Evolutionary conservation across 2,797 vertebrate species (phyloP), one percentile per base, ranked within the genome.

Genomic region (Scyliorhinus canicula): DNA sequence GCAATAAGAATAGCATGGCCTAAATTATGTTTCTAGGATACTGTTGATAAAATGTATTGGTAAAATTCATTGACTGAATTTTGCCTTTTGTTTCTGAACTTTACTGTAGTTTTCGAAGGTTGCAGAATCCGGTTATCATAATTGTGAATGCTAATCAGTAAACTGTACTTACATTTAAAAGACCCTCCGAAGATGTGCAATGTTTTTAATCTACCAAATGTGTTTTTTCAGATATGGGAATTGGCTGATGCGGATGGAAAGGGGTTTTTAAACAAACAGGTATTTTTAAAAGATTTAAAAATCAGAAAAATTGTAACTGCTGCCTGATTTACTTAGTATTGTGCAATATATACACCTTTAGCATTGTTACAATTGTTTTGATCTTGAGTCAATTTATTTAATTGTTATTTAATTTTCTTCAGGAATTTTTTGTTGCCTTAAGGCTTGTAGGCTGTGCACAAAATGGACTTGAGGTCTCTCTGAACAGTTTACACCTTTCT

Each of bases 351-450:
- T 55, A 28, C 60, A 88, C 21, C 11, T 21, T 60, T 91, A 24
- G 77, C 52, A 65, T 8, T 86, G n/a, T 26, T 95, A 16, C 8
- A 65, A 93, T 31, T 24, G 26, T 35, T 44, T 26, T 79, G 52
- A 5, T 44, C 9, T 44, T 67, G 47, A 69, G 26, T 16, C 12
- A 55, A 31, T 71, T 93, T 28, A 50, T 47, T 93, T 3, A 19
- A 4, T 65, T 63, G 67, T 60, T 96, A 31, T 35, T 69, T 96
- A 96, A 95, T 96, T 93, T 95, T 95, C 95, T 95, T 57, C 96
- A 99, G 99, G 99, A 99, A 97, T 99, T 99, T 96, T 99, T 99
- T 96, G 97, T 99, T 96, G 99, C 99, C 1, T 96, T 99, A 95
- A 97, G 98, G 95, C 98, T 99, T 96, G 98, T 99, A 96, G 99